Evolutionary conservation across 2,797 vertebrate species (phyloP), one percentile per base, ranked within the genome.

Genomic region (Echiichthys vipera): DNA sequence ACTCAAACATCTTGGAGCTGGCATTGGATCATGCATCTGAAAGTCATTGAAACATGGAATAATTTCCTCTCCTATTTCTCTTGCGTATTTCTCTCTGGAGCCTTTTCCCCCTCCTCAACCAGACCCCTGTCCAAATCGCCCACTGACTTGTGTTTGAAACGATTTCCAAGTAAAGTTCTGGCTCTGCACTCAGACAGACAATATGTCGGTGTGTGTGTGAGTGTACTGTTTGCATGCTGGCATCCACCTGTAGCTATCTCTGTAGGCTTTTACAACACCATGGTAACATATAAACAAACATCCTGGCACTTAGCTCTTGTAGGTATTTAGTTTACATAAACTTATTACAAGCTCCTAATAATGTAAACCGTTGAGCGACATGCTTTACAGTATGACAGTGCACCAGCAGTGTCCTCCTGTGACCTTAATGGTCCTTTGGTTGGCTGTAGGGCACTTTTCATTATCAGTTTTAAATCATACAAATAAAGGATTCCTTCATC

Each of bases 11-110:
- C 80, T 83, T 81, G 81, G 75, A 72, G 71, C 73, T 89, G 88
- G 91, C 84, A 79, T 65, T 24, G 74, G 63, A 80, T 84, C 63
- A 66, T 71, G 69, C 87, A 90, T 85, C 93, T 86, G 73, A 92
- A 91, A 94, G 77, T 85, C 84, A 90, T 90, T 89, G 86, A 74
- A 89, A 91, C 74, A 86, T 65, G 47, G 58, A 90, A 75, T 87
- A 84, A 77, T 82, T 84, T 84, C 86, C 75, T 56, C 76, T 84
- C 77, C 67, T 74, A 43, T 71, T 74, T 68, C 55, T 65, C 39
- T 51, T 66, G 58, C 43, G 49, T 62, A 30, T 74, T 87, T 67
- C 58, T 77, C 71, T 64, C 71, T 71, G 73, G 79, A 82, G 76
- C 70, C 39, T 74, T 81, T 39, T 36, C 15, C 54, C 71, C 77